These are phyloP conservation scores for Acrossocheilus wenchowensis DNA, from an alignment of 2,797 vertebrate species.

Conservation along the genomic window DNA sequence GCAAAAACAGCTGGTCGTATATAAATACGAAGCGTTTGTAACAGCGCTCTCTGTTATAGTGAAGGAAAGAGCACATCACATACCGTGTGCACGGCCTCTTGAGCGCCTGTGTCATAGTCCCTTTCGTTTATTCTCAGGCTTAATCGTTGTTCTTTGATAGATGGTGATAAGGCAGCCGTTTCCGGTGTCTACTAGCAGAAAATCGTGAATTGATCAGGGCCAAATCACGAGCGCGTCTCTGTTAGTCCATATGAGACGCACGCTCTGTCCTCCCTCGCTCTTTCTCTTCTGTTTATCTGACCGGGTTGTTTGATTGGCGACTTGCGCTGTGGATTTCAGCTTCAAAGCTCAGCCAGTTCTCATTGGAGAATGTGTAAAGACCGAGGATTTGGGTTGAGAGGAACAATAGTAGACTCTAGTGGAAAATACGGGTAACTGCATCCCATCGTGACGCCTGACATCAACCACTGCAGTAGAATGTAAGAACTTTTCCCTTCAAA, in stretches of 20 bases:
- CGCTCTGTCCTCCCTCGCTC: not conserved
- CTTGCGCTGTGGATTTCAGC: slow-evolving; percentile 34
- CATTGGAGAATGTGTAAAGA: slow-evolving; percentile 29
- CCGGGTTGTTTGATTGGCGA: slow-evolving; percentile 48
- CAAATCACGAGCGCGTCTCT: not conserved
- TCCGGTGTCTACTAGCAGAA: slow-evolving; percentile 21
- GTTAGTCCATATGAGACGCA: slow-evolving; percentile 26
- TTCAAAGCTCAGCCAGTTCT: slow-evolving; percentile 49
- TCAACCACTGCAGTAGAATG: not conserved
- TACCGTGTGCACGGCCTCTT: slow-evolving; percentile 52
- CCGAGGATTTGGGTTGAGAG: not conserved
- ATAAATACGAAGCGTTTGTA: not conserved
- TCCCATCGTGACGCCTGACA: not conserved
- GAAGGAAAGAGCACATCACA: slow-evolving; percentile 19
- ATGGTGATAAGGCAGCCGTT: slow-evolving; percentile 37
- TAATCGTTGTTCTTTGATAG: slow-evolving; percentile 37
- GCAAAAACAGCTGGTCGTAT: not conserved
- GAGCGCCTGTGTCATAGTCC: slow-evolving; percentile 47
- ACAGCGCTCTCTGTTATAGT: too few relatives aligned
- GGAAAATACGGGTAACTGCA: slow-evolving; percentile 34
- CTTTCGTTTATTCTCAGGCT: slow-evolving; percentile 38
- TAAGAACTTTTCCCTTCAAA: not conserved
- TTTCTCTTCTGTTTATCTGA: not conserved
- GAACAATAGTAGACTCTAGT: slow-evolving; percentile 42
- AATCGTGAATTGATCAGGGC: slow-evolving; percentile 6